Percentiles rank a stretch among this genome's conserved stretches.
Conservation (phyloP, 2,797 vertebrate genomes). For the Bryconaethiops microstoma region DNA sequence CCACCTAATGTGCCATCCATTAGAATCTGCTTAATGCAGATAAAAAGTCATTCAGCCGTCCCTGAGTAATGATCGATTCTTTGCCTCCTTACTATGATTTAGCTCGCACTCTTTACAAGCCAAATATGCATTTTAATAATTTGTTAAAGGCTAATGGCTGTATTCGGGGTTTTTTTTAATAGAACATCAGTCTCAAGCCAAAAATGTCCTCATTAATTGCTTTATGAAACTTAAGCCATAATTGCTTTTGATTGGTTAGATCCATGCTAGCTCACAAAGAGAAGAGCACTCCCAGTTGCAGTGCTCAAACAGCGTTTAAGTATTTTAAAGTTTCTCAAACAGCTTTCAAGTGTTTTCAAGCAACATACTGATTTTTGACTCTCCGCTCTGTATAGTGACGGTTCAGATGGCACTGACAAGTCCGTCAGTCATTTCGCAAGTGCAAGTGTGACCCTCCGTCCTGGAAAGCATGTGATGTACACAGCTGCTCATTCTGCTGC, state of each 20-base stretch:
- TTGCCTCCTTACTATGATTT: slow-evolving; percentile 57
- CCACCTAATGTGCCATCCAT: slow-evolving; percentile 56
- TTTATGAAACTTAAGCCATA: slow-evolving; percentile 43
- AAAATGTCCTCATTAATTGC: slow-evolving; percentile 46
- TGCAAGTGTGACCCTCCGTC: slow-evolving; percentile 40
- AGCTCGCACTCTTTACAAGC: slow-evolving; percentile 44
- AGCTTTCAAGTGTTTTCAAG: background rate
- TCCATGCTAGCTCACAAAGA: slow-evolving; percentile 12
- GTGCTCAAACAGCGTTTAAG: slow-evolving; percentile 1
- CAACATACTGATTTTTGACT: background rate
- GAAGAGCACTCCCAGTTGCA: background rate
- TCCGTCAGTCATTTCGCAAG: slow-evolving; percentile 39
- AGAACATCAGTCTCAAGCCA: slow-evolving; percentile 48
- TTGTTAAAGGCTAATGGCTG: slow-evolving; percentile 60
- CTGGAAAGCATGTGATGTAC: slow-evolving; percentile 55
- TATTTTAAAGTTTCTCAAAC: background rate
- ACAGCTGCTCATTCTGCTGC: slow-evolving; percentile 51
- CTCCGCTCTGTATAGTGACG: background rate
- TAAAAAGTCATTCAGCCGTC: slow-evolving; percentile 57
- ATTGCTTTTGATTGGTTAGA: slow-evolving; percentile 55
- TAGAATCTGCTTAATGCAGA: slow-evolving; percentile 60
- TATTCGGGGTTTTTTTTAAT: slow-evolving; percentile 43
- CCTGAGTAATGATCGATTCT: slow-evolving; percentile 56
- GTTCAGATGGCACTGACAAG: slow-evolving; percentile 10
- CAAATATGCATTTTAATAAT: slow-evolving; percentile 57